Evolutionary conservation across 2,113 vertebrate genomes (phyloP).

Genomic region (Podarcis raffonei): DNA sequence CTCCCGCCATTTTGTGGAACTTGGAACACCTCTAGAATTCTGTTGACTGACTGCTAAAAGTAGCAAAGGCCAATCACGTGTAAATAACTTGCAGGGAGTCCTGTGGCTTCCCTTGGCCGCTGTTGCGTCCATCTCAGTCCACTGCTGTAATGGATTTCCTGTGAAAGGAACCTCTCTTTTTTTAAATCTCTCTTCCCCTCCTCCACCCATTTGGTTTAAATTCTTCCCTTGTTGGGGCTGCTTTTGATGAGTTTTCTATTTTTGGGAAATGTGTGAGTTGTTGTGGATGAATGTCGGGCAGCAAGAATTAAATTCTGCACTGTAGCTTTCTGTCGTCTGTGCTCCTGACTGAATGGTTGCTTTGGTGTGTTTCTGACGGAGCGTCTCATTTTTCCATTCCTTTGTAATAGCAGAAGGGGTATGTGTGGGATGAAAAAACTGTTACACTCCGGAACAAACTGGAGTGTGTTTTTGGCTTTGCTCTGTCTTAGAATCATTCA

Average conservation of each 20-base stretch:
- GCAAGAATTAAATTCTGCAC: slow-evolving; percentile 3
- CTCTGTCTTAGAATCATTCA: background rate
- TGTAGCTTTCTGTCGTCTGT: background rate
- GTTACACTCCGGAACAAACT: background rate
- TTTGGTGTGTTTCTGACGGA: background rate
- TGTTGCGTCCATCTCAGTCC: background rate
- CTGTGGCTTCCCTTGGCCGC: background rate
- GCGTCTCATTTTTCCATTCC: background rate
- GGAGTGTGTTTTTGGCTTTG: background rate
- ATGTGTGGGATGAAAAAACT: too few relatives aligned
- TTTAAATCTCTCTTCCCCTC: background rate
- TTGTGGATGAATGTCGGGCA: background rate
- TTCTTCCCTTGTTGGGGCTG: background rate
- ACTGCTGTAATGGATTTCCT: slow-evolving; percentile 24
- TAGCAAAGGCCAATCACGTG: background rate
- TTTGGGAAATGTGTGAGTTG: slow-evolving; percentile 1
- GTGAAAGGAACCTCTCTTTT: background rate
- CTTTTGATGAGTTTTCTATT: background rate
- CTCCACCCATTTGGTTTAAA: background rate
- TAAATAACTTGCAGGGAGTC: background rate
- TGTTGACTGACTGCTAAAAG: background rate
- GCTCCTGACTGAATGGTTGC: background rate
- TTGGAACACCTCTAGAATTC: background rate
- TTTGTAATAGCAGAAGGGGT: background rate
- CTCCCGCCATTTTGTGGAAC: background rate